Conservation (phyloP, 2,888 invertebrate genomes). For the Metopia argyrocephala region DNA sequence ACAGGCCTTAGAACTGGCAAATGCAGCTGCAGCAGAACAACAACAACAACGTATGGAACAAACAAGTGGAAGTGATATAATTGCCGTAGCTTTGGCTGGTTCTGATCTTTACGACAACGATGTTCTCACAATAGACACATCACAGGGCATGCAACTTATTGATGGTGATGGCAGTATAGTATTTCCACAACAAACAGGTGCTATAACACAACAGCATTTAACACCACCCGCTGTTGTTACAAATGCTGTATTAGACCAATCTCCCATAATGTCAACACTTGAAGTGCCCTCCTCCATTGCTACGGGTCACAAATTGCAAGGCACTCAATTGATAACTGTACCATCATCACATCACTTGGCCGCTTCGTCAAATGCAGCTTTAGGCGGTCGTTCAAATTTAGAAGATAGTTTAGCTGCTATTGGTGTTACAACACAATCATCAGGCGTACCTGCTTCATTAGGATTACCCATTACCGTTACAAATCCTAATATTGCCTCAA, state of each 20-base stretch:
- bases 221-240: constrained; percentile 79
- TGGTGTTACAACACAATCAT: constrained; percentile 80
- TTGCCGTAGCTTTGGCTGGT: constrained; percentile 87
- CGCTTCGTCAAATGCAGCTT: constrained; percentile 41
- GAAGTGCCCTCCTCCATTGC: constrained; percentile 82
- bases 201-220: constrained; percentile 66
- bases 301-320: constrained; percentile 46
- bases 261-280: constrained; percentile 88
- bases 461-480: constrained; percentile 88
- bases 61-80: constrained; percentile 80
- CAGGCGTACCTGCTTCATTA: constrained; percentile 83
- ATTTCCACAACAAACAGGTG: constrained; percentile 66
- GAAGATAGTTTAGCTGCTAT: constrained; percentile 82
- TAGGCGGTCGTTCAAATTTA: constrained; percentile 72
- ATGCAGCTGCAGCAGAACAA: constrained; percentile 36
- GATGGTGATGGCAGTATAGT: constrained; percentile 66
- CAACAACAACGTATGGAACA: constrained; percentile 67
- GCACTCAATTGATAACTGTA: constrained; percentile 42
- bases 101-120: constrained; percentile 83
- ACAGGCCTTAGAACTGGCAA: constrained; percentile 42
- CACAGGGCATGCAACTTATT: constrained; percentile 65
- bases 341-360: constrained; percentile 45
- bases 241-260: constrained; percentile 86
- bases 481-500: constrained; percentile 85
- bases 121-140: constrained; percentile 69